phyloP scores from a whole-genome alignment of 2,888 invertebrate genomes.

The Eumacrocentrus americanus region DNA sequence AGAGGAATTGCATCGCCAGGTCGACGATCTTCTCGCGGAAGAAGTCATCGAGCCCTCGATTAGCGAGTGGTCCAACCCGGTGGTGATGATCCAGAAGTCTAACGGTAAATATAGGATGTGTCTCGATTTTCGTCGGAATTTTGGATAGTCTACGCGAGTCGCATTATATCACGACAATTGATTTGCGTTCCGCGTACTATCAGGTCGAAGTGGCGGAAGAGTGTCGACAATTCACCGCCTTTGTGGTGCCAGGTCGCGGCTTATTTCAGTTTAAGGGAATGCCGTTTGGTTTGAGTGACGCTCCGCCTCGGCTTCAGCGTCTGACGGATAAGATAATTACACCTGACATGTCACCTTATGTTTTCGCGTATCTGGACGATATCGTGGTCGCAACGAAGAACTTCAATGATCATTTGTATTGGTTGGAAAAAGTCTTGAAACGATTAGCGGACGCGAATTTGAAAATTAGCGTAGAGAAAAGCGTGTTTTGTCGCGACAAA shows the following conservation, averaged over 20 bases:
- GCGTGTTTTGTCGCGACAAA: slow-evolving; percentile 29
- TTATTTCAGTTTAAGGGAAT: slow-evolving; percentile 32
- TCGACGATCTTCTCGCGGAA: slow-evolving; percentile 45
- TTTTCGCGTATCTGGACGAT: slow-evolving; percentile 33
- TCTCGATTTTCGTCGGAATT: slow-evolving; percentile 41
- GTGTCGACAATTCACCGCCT: slow-evolving; percentile 26
- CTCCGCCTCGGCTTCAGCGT: slow-evolving; percentile 35
- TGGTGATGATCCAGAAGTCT: no score
- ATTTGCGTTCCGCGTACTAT: slow-evolving; percentile 44
- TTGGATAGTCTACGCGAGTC: no score
- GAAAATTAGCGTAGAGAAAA: slow-evolving; percentile 26
- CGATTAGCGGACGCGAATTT: slow-evolving; percentile 9
- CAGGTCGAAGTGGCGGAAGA: slow-evolving; percentile 41
- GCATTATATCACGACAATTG: slow-evolving; percentile 45
- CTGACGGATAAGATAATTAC: slow-evolving; percentile 29
- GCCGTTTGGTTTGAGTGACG: slow-evolving; percentile 34
- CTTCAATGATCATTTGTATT: slow-evolving; percentile 27
- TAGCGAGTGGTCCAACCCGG: slow-evolving; percentile 40
- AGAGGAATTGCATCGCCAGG: slow-evolving; percentile 33
- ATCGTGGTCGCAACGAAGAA: slow-evolving; percentile 33
- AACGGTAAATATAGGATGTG: slow-evolving; percentile 44
- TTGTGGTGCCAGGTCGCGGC: slow-evolving; percentile 27
- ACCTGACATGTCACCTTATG: slow-evolving; percentile 27
- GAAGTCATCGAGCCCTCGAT: slow-evolving; percentile 39
- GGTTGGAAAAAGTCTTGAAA: slow-evolving; percentile 11